Conservation (phyloP, 2,113 vertebrate species). For the Steatornis caripensis region DNA sequence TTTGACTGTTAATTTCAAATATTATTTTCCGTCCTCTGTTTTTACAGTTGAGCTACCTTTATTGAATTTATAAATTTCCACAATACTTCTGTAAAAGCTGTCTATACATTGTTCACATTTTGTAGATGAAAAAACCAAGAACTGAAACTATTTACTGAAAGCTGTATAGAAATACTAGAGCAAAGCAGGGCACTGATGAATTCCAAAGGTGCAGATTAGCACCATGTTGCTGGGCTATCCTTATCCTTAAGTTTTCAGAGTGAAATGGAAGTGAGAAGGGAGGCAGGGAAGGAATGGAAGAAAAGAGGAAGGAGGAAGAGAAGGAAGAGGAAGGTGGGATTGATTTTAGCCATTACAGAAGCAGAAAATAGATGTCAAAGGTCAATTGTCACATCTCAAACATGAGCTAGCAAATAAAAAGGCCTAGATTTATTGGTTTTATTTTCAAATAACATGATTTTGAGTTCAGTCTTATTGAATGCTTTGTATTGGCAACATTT, state of each 20-base stretch:
- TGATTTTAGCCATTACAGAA: background rate
- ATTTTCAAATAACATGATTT: background rate
- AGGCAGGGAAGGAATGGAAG: background rate
- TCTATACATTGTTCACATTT: background rate
- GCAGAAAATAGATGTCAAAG: background rate
- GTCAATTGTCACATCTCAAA: background rate
- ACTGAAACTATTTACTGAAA: background rate
- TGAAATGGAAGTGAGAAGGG: background rate
- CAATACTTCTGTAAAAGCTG: background rate
- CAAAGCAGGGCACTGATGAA: background rate
- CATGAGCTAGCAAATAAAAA: background rate
- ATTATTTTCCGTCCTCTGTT: background rate
- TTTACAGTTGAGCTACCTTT: background rate
- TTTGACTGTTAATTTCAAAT: background rate
- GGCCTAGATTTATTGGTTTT: fast-evolving
- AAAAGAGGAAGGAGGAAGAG: fast-evolving
- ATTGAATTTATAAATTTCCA: background rate
- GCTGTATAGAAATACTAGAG: background rate
- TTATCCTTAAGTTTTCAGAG: background rate
- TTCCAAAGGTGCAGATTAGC: background rate
- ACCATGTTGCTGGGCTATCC: background rate
- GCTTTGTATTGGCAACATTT: fast-evolving
- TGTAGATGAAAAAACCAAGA: background rate
- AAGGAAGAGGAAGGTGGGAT: fast-evolving
- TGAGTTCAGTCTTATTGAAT: background rate